Conservation (phyloP, 2,797 vertebrate genomes). For the Rhabdomys pumilio region DNA sequence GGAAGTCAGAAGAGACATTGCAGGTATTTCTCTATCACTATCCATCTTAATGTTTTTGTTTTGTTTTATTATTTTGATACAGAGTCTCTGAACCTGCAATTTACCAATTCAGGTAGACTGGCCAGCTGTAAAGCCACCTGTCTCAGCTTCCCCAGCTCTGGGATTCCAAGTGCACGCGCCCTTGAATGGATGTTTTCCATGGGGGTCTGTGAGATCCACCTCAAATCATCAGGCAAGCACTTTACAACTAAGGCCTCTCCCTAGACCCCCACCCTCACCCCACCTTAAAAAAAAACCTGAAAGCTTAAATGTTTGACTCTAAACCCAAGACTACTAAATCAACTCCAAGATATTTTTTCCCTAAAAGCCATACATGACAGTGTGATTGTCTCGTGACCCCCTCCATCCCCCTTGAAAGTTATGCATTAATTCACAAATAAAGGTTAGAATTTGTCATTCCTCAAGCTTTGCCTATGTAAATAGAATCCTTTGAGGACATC, state of each 20-base stretch:
- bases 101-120: neutral
- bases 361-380: conserved; percentile 73
- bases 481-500: conserved; percentile 80
- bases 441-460: conserved; percentile 84
- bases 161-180: neutral
- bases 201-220: neutral
- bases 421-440: conserved; percentile 87
- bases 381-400: conserved; percentile 72
- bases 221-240: neutral
- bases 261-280: neutral
- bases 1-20: no score
- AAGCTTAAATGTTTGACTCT: conserved; percentile 85
- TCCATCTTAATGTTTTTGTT: neutral
- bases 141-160: neutral
- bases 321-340: conserved; percentile 86
- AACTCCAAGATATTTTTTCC: conserved; percentile 83
- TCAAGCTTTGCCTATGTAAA: conserved; percentile 83
- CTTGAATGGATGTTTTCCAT: neutral
- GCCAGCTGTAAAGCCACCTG: accelerated
- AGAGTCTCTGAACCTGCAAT: neutral
- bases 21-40: neutral
- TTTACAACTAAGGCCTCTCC: neutral
- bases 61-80: neutral
- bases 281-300: conserved; percentile 83
- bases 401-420: conserved; percentile 78